These are phyloP conservation scores for Leptogaster cylindrica DNA, from an alignment of 2,888 invertebrate genomes.

Conservation along the genomic window DNA sequence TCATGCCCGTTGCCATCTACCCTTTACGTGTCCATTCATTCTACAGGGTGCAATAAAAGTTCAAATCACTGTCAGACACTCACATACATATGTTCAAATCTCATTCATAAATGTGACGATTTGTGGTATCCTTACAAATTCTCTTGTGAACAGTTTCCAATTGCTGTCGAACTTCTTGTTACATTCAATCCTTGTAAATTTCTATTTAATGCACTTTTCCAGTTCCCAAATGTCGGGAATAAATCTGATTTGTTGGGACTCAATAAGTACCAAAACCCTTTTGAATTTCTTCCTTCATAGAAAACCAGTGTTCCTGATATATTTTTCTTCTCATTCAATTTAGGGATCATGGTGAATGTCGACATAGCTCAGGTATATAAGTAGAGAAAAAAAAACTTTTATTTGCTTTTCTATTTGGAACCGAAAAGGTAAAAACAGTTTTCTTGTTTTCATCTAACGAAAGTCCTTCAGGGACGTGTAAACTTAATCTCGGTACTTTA, in stretches of 20 bases:
- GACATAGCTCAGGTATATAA: no score
- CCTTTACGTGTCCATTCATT: neutral
- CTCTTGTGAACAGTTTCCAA: no score
- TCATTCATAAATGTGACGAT: neutral
- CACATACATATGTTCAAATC: neutral
- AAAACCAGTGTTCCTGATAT: no score
- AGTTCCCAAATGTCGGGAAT: neutral
- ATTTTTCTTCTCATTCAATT: neutral
- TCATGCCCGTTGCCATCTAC: neutral
- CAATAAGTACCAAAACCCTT: slow-evolving; percentile 3
- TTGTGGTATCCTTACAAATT: no score
- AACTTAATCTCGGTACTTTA: no score
- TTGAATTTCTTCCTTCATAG: neutral
- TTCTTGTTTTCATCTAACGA: neutral
- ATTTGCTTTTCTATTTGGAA: no score
- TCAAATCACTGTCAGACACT: neutral
- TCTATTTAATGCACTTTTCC: slow-evolving; percentile 22
- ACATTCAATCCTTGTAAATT: slow-evolving; percentile 22
- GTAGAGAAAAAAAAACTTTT: no score
- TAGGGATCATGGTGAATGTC: neutral
- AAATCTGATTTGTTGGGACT: slow-evolving; percentile 7
- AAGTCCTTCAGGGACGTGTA: no score
- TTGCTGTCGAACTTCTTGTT: no score
- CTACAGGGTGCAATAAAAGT: neutral
- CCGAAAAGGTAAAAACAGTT: neutral